Percentiles rank a stretch among this genome's conserved stretches.
Evolutionary conservation across 2,113 vertebrate species (phyloP).

Genomic region (Colistium nudipinnis): DNA sequence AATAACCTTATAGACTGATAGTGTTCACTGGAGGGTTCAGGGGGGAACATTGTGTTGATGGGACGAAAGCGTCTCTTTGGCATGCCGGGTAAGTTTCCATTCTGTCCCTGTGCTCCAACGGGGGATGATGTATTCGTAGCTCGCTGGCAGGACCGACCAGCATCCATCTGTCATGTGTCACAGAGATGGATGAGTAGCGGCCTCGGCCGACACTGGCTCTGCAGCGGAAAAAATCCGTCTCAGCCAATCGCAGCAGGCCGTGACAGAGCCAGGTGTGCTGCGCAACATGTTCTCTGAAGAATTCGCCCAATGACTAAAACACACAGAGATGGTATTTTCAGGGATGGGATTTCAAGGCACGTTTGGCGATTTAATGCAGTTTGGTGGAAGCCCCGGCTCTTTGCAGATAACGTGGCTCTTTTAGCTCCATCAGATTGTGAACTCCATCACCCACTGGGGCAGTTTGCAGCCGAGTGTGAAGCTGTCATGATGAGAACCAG

Average conservation of each 20-base stretch:
- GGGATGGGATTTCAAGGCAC: background rate
- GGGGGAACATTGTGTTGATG: slow-evolving; percentile 21
- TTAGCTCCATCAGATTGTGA: too few relatives aligned
- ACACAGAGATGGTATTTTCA: background rate
- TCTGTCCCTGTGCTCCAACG: slow-evolving; percentile 28
- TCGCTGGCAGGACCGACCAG: slow-evolving; percentile 18
- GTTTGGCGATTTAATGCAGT: background rate
- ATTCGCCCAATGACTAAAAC: background rate
- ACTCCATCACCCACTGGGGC: too few relatives aligned
- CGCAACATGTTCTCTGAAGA: background rate
- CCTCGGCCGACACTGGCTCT: background rate
- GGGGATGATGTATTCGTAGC: slow-evolving; percentile 40
- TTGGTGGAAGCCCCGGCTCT: background rate
- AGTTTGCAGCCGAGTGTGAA: too few relatives aligned
- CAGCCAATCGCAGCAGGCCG: background rate
- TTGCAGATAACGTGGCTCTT: too few relatives aligned
- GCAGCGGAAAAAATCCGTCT: background rate
- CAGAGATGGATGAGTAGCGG: slow-evolving; percentile 44
- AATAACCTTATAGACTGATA: slow-evolving; percentile 17
- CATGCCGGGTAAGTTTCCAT: slow-evolving; percentile 25
- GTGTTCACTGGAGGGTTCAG: slow-evolving; percentile 15
- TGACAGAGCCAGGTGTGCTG: background rate
- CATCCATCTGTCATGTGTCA: slow-evolving; percentile 46
- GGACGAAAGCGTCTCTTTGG: slow-evolving; percentile 30
- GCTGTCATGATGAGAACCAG: background rate